Evolutionary conservation across 2,113 vertebrate species (phyloP).

Genomic region (rat (Rattus norvegicus)): DNA sequence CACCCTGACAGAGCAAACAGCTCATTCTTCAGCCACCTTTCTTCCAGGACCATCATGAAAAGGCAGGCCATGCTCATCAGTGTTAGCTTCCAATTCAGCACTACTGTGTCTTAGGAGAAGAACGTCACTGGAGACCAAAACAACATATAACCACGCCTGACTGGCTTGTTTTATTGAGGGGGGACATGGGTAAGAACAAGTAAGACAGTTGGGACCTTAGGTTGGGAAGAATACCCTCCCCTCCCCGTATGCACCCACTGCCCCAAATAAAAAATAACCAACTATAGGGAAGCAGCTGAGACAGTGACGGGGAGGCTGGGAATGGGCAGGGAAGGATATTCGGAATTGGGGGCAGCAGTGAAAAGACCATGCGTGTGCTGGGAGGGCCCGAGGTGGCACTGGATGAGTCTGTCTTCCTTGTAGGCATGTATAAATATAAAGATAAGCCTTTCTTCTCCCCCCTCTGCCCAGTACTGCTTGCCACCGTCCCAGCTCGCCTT

Average conservation of each 20-base stretch:
- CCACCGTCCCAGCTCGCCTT: slow-evolving; percentile 73
- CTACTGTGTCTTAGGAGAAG: neutral
- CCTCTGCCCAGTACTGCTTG: slow-evolving; percentile 39
- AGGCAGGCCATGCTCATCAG: neutral
- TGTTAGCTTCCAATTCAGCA: neutral
- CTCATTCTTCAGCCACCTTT: neutral
- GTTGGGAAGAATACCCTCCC: slow-evolving; percentile 51
- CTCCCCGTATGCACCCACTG: slow-evolving; percentile 54
- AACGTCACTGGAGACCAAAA: neutral
- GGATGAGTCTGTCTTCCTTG: slow-evolving; percentile 43
- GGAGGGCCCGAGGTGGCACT: slow-evolving; percentile 63
- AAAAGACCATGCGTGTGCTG: slow-evolving; percentile 77
- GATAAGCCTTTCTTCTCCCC: neutral
- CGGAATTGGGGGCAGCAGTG: slow-evolving; percentile 51
- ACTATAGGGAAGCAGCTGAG: slow-evolving; percentile 74
- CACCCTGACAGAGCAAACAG: fast-evolving
- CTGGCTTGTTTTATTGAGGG: slow-evolving; percentile 80
- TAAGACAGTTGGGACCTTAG: slow-evolving; percentile 65
- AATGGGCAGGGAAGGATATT: neutral
- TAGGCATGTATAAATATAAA: slow-evolving; percentile 70
- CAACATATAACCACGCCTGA: slow-evolving; percentile 67
- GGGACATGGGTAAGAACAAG: slow-evolving; percentile 66
- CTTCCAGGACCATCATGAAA: neutral
- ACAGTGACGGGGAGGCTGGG: slow-evolving; percentile 4
- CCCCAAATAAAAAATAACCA: slow-evolving; percentile 81